Percentiles rank a stretch among this genome's conserved stretches.
Evolutionary conservation across 2,113 vertebrate species (phyloP).

Genomic region (Tyto alba): DNA sequence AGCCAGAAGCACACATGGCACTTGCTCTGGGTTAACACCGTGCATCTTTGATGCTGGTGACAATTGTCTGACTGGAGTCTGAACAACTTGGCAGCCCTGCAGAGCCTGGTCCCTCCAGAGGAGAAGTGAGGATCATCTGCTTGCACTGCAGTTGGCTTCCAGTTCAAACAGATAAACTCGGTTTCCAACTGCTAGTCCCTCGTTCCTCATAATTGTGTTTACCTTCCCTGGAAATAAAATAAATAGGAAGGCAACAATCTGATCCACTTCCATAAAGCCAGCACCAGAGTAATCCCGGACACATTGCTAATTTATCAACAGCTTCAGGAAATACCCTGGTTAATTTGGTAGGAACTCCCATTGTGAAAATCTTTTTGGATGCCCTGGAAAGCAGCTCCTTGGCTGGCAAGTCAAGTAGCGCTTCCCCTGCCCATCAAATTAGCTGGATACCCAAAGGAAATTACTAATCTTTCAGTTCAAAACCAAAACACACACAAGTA

Average conservation of each 20-base stretch:
- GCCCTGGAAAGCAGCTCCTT: not conserved
- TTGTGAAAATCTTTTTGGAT: not conserved
- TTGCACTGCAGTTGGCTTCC: not conserved
- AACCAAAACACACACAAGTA: not conserved
- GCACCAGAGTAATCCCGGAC: not conserved
- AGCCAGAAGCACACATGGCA: too few relatives aligned
- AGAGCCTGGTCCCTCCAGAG: not conserved
- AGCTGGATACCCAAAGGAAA: slow-evolving; percentile 3
- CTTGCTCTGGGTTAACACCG: not conserved
- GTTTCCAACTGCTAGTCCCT: not conserved
- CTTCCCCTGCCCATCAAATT: not conserved
- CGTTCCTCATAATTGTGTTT: not conserved
- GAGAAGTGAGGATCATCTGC: not conserved
- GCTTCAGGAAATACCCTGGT: not conserved
- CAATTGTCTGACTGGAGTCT: not conserved
- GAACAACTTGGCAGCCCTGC: not conserved
- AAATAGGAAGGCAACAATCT: not conserved
- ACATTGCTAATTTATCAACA: not conserved
- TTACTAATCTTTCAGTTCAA: not conserved
- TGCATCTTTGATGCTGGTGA: not conserved
- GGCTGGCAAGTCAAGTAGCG: not conserved
- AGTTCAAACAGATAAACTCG: not conserved
- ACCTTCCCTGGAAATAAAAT: slow-evolving; percentile 6
- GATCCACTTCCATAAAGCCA: not conserved
- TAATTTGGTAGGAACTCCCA: not conserved